Evolutionary conservation across 2,888 invertebrate species (phyloP).

Genomic region (Agonopterix heracliana): DNA sequence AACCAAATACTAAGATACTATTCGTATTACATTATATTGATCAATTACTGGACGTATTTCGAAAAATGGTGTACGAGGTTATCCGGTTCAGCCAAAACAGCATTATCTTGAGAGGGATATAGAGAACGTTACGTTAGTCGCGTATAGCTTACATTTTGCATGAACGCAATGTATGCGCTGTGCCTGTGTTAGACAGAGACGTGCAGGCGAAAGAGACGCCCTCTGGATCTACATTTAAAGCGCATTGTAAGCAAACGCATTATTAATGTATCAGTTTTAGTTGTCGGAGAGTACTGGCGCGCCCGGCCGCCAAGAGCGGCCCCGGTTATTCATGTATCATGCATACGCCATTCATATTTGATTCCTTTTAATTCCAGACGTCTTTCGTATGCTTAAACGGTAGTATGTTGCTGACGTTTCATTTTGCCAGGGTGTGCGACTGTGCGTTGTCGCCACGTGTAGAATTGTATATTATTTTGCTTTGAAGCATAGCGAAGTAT

Average conservation of each 20-base stretch:
- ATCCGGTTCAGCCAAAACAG: constrained; percentile 22
- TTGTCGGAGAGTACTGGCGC: constrained; percentile 64
- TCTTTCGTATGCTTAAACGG: constrained; percentile 49
- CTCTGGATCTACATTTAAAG: constrained; percentile 73
- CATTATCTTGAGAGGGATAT: constrained; percentile 61
- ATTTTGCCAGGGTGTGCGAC: constrained; percentile 16
- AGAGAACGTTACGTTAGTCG: constrained; percentile 36
- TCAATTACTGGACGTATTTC: background rate
- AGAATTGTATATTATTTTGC: too few relatives aligned
- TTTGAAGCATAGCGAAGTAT: too few relatives aligned
- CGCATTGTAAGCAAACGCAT: constrained; percentile 75
- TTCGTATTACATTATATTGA: too few relatives aligned
- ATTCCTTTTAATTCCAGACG: constrained; percentile 71
- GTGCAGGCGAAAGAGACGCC: constrained; percentile 35
- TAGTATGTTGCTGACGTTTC: constrained; percentile 28
- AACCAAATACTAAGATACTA: too few relatives aligned
- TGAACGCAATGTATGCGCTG: constrained; percentile 50
- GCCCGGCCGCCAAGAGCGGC: constrained; percentile 54
- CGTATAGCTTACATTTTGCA: constrained; percentile 65
- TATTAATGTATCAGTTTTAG: constrained; percentile 75
- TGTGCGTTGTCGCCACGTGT: background rate
- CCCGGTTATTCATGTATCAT: constrained; percentile 65
- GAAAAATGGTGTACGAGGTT: background rate
- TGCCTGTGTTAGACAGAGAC: constrained; percentile 39
- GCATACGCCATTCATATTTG: constrained; percentile 70